Evolutionary conservation across 2,797 vertebrate species (phyloP), one percentile per base, ranked within the genome.

Genomic region (Gadopsis marmoratus): DNA sequence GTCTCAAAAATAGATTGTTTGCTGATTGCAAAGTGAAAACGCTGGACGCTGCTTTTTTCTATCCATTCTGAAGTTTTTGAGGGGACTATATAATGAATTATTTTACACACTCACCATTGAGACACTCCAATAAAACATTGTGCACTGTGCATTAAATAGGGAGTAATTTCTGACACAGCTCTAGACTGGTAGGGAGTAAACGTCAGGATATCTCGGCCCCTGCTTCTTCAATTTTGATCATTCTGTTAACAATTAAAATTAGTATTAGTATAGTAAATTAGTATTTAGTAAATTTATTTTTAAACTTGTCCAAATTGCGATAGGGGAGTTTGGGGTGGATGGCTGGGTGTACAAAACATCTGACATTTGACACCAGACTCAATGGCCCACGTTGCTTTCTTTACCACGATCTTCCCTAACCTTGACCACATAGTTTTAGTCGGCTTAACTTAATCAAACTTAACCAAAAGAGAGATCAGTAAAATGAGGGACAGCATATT

Each of bases 1-100:
- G 23, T 55, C 60, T 66, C 23, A 58, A 78, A 83, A 68, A 64
- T 78, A 72, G 55, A 65, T 66, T 55, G 75, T 26, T 26, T 2
- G 2, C 26, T 14, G 41, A 13, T 43, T 1, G 21, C 10, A n/a
- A 3, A n/a, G 21, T 50, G 21, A 9, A 4, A 11, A 11, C 21
- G 9, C 0, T 51, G 50, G 4, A 23, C 7, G 3, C 47, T 48
- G 39, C 21, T 51, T 51, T 50, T 51, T 23, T 51, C n/a, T 51
- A 2, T 51, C 10, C 4, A 23, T 12, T 51, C 21, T 23, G 50
- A 21, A 51, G 23, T 10, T 10, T 1, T 17, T 5, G 3, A 51
- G 10, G 21, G 19, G 10, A 23, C 14, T 14, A 14, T 45, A 51
- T 23, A 51, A 8, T 23, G 3, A 4, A 45, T 53, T 67, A 3